Evolutionary conservation across 2,113 vertebrate species (phyloP).

Genomic region (Daphoenositta chrysoptera): DNA sequence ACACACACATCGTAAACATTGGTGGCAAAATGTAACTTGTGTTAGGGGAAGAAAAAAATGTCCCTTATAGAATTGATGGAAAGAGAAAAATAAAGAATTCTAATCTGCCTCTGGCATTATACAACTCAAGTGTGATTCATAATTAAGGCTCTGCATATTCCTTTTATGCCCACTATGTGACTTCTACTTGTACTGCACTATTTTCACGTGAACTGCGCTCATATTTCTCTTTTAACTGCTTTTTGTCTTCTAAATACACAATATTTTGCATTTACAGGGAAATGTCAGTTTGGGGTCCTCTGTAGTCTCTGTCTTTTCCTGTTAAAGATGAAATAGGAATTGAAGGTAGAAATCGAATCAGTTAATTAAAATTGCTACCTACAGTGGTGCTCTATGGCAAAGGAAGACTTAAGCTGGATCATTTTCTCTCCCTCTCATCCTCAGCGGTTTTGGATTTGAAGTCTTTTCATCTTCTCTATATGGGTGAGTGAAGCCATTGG

Average conservation of each 20-base stretch:
- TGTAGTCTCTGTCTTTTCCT: not conserved
- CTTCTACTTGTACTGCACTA: not conserved
- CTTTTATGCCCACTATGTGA: not conserved
- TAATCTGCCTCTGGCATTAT: not conserved
- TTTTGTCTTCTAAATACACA: not conserved
- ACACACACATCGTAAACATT: not conserved
- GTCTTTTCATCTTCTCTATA: not conserved
- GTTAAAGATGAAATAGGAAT: not conserved
- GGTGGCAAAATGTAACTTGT: not conserved
- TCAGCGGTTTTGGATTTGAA: not conserved
- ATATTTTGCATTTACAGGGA: not conserved
- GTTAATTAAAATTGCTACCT: not conserved
- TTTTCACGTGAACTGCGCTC: not conserved
- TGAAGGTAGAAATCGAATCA: not conserved
- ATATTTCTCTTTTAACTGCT: not conserved
- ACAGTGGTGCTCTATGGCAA: not conserved
- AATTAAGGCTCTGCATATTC: not conserved
- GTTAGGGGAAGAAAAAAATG: not conserved
- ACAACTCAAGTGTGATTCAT: accelerated
- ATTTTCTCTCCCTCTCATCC: not conserved
- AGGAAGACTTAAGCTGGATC: not conserved
- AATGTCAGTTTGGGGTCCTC: not conserved
- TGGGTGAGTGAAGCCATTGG: not conserved
- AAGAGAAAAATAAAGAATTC: not conserved
- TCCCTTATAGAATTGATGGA: not conserved